phyloP scores from a whole-genome alignment of 2,888 invertebrate genomes.

The Eilema sororculum region DNA sequence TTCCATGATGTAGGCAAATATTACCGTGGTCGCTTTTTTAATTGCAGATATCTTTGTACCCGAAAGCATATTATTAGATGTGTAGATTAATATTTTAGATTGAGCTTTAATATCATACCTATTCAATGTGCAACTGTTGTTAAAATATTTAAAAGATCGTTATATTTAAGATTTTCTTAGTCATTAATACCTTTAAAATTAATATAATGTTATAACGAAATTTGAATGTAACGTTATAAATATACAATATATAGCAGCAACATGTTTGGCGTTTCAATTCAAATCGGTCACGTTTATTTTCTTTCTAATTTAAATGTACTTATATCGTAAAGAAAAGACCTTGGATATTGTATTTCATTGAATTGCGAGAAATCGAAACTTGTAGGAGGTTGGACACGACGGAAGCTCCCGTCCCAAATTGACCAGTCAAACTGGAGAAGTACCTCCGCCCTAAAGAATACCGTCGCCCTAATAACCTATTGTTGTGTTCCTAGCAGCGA shows the following conservation, averaged over 20 bases:
- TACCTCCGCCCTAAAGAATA: too few species aligned
- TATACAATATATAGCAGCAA: slow-evolving; percentile 1
- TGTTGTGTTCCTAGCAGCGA: too few species aligned
- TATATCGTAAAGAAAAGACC: not conserved
- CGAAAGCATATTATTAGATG: not conserved
- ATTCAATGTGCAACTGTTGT: not conserved
- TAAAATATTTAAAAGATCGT: not conserved
- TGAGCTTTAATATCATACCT: not conserved
- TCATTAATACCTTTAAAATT: not conserved
- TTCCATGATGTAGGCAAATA: too few species aligned
- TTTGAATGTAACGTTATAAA: not conserved
- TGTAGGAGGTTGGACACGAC: too few species aligned
- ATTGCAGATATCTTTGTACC: not conserved
- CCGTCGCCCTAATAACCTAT: too few species aligned
- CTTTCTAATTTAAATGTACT: not conserved
- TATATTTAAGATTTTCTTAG: not conserved
- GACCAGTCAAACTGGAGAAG: too few species aligned
- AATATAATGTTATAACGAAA: too few species aligned
- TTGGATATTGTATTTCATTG: not conserved
- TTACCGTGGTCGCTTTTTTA: too few species aligned
- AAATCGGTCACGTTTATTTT: not conserved
- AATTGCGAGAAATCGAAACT: too few species aligned
- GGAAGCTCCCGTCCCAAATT: too few species aligned
- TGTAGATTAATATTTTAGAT: not conserved
- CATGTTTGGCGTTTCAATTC: not conserved